Conservation (phyloP, 2,797 vertebrate species). For the Trichosurus vulpecula region DNA sequence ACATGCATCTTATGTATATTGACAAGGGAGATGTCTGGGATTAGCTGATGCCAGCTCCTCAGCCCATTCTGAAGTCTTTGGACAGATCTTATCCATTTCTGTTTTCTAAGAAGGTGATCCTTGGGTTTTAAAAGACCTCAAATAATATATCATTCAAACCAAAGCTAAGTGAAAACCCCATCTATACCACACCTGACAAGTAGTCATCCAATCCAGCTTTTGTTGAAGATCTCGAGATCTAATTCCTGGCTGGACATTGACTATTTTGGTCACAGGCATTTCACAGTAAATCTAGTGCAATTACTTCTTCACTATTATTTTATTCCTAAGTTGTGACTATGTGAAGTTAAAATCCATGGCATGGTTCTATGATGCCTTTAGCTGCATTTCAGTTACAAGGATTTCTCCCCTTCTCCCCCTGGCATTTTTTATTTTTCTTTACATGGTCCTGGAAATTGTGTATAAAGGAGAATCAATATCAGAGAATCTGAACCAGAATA, state of each 20-base stretch:
- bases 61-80: neutral
- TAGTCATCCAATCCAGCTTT: neutral
- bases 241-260: neutral
- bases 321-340: neutral
- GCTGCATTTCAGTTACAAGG: constrained; percentile 34
- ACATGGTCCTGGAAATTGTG: constrained; percentile 55
- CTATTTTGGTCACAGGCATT: neutral
- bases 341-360: constrained; percentile 3
- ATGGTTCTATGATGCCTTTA: constrained; percentile 32
- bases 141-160: neutral
- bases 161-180: neutral
- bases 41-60: neutral
- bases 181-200: neutral
- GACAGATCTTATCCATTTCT: neutral
- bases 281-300: neutral
- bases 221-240: neutral
- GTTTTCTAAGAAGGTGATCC: neutral
- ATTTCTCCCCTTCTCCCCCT: neutral
- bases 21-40: neutral
- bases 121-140: neutral
- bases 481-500: constrained; percentile 53
- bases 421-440: neutral
- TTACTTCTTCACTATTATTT: neutral
- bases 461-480: constrained; percentile 52
- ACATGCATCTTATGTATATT: neutral